These are phyloP conservation scores for Hirtodrosophila cameraria DNA, from an alignment of 2,888 invertebrate genomes.

Conservation along the genomic window DNA sequence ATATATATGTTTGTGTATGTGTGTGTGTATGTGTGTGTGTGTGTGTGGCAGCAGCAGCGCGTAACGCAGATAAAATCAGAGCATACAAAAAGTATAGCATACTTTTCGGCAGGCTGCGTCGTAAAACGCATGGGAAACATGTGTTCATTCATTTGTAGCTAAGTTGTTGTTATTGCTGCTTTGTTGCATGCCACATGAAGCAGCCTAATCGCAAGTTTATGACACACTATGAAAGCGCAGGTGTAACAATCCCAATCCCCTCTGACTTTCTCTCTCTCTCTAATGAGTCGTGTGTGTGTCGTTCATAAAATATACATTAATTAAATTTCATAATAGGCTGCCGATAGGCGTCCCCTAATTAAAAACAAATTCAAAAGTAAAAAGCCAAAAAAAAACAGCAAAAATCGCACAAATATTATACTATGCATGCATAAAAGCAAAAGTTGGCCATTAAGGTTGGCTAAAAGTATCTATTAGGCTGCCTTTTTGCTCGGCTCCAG, in stretches of 20 bases:
- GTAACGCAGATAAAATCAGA: constrained; percentile 68
- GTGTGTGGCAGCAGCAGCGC: constrained; percentile 23
- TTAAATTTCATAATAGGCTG: constrained; percentile 54
- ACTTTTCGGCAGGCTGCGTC: constrained; percentile 49
- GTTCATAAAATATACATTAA: constrained; percentile 66
- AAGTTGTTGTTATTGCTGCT: constrained; percentile 46
- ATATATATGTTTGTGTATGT: not conserved
- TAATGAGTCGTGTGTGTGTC: constrained; percentile 42
- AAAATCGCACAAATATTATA: constrained; percentile 1
- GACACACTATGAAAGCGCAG: constrained; percentile 21
- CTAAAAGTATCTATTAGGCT: constrained; percentile 73
- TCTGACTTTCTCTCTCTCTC: not conserved
- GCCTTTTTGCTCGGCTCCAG: constrained; percentile 6
- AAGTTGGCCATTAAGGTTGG: constrained; percentile 56
- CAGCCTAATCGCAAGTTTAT: constrained; percentile 56
- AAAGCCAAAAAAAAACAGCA: not conserved
- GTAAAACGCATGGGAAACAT: constrained; percentile 58
- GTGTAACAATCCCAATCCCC: constrained; percentile 11
- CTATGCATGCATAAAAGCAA: constrained; percentile 29
- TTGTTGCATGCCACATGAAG: constrained; percentile 14
- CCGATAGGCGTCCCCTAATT: constrained; percentile 36
- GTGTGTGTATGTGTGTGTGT: not conserved
- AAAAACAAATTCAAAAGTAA: constrained; percentile 21
- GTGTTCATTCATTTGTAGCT: constrained; percentile 67
- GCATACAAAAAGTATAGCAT: constrained; percentile 54